Base-by-base conservation (phyloP, 2,888 invertebrate species). In the Galerucella nymphaeae region DNA sequence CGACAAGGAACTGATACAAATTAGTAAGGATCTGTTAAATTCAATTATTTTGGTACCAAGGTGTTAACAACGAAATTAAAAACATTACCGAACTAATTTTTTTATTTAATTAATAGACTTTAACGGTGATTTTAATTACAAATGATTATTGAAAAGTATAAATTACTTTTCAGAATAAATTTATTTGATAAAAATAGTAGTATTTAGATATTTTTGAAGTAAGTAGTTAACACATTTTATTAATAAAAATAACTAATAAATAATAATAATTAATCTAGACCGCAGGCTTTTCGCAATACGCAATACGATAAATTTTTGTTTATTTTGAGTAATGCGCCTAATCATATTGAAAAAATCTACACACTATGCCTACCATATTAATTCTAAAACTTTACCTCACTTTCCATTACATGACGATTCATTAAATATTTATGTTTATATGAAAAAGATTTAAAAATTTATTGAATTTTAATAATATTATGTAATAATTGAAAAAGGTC, bases 401-500 rank as follows among this genome's bases (percentile, higher is more conserved):
- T 5, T 48, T 14, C 48, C 5, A 14, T 14, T 1, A 48, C 6
- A 48, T 48, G n/a, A 5, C 48, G n/a, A 6, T 6, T 48, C 14
- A 14, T n/a, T 14, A 48, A 48, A 13, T 45, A 45, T 14, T 13
- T 45, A 45, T 45, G 13, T 45, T 45, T 14, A 14, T 13, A 45
- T 45, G 2, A 30, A 30, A 30, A 30, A 30, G 6, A 30, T 30
- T 30, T 30, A 30, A 30, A 30, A 30, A 30, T 5, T 30, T 30
- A 30, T 30, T 30, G 30, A 53, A 16, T 18, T 53, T 53, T 16
- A 10, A n/a, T 65, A 20, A 58, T 10, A 2, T 41, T 38, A 23
- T 58, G 23, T 58, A 53, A 30, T 61, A 38, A 30, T 65, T 16
- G 16, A 18, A 45, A 48, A 82, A 87, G 87, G 86, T 91, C 92